These are phyloP conservation scores for Corbicula japonica DNA, from an alignment of 2,888 invertebrate genomes.

Conservation along the genomic window DNA sequence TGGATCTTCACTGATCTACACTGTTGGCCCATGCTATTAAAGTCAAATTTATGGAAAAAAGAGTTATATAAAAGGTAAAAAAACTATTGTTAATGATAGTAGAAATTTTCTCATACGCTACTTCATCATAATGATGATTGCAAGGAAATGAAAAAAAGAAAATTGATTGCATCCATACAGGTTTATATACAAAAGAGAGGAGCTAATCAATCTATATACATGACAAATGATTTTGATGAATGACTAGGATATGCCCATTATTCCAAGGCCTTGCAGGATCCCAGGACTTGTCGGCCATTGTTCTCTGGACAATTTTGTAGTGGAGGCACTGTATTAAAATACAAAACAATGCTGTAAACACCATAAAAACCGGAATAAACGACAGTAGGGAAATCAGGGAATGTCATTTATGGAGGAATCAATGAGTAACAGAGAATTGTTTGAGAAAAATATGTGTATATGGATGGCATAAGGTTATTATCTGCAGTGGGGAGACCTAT, in stretches of 20 bases:
- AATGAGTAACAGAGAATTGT: constrained; percentile 1
- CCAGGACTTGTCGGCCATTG: background rate
- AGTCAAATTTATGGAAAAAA: too few relatives aligned
- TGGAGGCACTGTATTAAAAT: constrained; percentile 3
- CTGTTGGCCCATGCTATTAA: too few relatives aligned
- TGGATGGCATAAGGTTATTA: constrained; percentile 27
- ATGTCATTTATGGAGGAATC: constrained; percentile 13
- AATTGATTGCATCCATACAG: too few relatives aligned
- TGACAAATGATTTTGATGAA: constrained; percentile 28
- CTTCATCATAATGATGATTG: too few relatives aligned
- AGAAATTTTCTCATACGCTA: too few relatives aligned
- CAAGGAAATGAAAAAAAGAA: too few relatives aligned
- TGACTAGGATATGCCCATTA: constrained; percentile 7
- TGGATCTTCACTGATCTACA: too few relatives aligned
- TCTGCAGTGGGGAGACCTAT: too few relatives aligned
- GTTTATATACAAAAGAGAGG: background rate
- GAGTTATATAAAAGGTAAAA: too few relatives aligned
- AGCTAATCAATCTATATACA: constrained; percentile 12
- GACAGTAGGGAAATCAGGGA: constrained; percentile 30
- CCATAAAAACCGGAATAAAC: constrained; percentile 13
- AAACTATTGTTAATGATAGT: too few relatives aligned
- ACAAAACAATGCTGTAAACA: constrained; percentile 17
- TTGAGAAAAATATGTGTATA: constrained; percentile 23
- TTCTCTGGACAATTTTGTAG: constrained; percentile 20
- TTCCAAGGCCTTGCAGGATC: background rate